These are phyloP conservation scores for Leptinotarsa defecta DNA, from an alignment of 1,140 invertebrate genomes.

Conservation along the genomic window DNA sequence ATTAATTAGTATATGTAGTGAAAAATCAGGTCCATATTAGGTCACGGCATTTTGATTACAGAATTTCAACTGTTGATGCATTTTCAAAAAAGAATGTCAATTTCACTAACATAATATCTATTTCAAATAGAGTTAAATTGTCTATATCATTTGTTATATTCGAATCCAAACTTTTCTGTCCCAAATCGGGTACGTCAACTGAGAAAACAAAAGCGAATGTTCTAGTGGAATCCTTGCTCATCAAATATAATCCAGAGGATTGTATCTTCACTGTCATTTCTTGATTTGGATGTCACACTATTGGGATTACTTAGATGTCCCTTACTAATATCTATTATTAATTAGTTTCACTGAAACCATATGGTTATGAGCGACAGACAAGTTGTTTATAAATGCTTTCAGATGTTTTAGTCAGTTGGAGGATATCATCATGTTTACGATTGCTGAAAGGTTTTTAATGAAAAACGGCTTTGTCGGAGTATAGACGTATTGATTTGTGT, in stretches of 20 bases:
- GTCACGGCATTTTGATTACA: too few relatives aligned
- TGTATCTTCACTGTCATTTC: slow-evolving; percentile 42
- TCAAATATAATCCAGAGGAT: slow-evolving; percentile 32
- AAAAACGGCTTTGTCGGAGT: too few relatives aligned
- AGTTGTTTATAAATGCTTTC: neutral
- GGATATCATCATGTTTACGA: neutral
- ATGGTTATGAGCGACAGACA: neutral
- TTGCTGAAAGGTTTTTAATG: too few relatives aligned
- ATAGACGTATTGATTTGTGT: too few relatives aligned
- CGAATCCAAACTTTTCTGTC: neutral
- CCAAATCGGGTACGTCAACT: slow-evolving; percentile 1
- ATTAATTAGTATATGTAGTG: too few relatives aligned
- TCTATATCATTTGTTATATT: too few relatives aligned
- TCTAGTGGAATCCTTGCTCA: slow-evolving; percentile 22
- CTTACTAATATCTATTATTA: slow-evolving; percentile 30
- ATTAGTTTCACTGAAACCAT: slow-evolving; percentile 14
- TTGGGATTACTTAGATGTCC: slow-evolving; percentile 30
- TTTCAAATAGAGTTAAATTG: too few relatives aligned
- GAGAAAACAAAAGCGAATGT: slow-evolving; percentile 8
- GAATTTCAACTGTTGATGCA: too few relatives aligned
- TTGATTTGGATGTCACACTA: slow-evolving; percentile 37
- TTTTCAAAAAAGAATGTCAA: too few relatives aligned
- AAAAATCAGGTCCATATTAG: too few relatives aligned
- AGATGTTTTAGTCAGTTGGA: neutral
- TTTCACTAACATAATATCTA: too few relatives aligned